Percentiles rank a stretch among this genome's conserved stretches.
Evolutionary conservation across 1,140 invertebrate genomes (phyloP).

Genomic region (Anoplolepis gracilipes): DNA sequence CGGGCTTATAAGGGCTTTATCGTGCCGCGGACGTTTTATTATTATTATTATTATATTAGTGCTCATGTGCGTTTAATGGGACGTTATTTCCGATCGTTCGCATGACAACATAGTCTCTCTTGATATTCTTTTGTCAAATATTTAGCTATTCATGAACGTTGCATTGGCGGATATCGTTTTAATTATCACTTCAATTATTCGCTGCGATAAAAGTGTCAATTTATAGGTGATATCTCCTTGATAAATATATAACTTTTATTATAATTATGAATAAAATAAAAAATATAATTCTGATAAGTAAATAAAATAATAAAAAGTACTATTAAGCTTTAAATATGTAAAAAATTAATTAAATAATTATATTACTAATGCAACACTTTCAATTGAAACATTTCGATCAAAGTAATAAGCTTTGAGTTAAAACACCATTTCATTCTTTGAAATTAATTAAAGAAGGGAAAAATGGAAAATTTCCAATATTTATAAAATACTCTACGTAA

Average conservation of each 20-base stretch:
- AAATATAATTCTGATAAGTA: no score
- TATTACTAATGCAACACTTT: no score
- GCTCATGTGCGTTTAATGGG: no score
- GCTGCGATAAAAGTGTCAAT: neutral
- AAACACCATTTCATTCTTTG: no score
- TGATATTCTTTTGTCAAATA: neutral
- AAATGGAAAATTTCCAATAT: no score
- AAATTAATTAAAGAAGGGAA: neutral
- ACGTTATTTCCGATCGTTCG: no score
- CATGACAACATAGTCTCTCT: neutral
- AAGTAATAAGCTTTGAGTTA: no score
- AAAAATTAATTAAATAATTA: no score
- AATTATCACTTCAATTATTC: neutral
- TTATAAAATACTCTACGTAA: neutral
- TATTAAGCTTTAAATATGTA: no score
- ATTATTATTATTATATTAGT: neutral
- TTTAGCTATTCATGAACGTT: no score
- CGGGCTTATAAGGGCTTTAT: neutral
- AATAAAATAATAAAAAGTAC: no score
- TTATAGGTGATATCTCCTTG: constrained; percentile 10
- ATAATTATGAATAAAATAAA: neutral
- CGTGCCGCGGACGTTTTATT: neutral
- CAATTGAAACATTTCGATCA: no score
- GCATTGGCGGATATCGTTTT: neutral
- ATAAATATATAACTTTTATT: neutral